Base-by-base conservation (phyloP, 2,888 invertebrate species). In the Xestobium rufovillosum region DNA sequence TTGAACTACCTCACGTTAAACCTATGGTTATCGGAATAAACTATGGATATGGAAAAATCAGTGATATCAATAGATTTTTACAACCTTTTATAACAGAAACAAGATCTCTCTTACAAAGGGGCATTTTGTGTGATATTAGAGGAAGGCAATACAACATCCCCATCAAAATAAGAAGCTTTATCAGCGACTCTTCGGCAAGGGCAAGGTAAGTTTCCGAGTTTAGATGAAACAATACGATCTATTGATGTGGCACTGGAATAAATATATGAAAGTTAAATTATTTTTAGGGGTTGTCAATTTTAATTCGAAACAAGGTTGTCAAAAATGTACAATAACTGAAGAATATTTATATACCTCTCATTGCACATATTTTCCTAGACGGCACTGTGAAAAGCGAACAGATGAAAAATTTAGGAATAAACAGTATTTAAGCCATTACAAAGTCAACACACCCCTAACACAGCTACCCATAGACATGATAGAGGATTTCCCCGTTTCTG, bases 401-500 rank as follows among this genome's bases (percentile, higher is more conserved):
- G 38, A 50, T 39, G 35, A 41, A 15, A 41, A 31, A 29, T 50
- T 50, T 43, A 19, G 47, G 28, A 28, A 23, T 13, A 38, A 35
- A 32, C 26, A 39, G 16, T 47, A 44, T 42, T 46, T 33, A 23
- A 26, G 13, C 9, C 44, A 47, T 37, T 39, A 48, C 29, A 34
- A 26, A n/a, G n/a, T n/a, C n/a, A n/a, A 47, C 17, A 34, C 42
- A 10, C 40, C 43, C n/a, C 28, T 47, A 31, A 11, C 14, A 28
- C 19, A 38, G 14, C 34, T 50, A 6, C 45, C 44, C n/a, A 42
- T 53, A 12, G 32, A 52, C 37, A 52, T 52, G 52, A 31, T 51
- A 1, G 34, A 51, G 13, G 45, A 48, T 36, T 51, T 53, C 36
- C 42, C 45, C n/a, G 42, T 49, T 8, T 47, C 39, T 10, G 50